Evolutionary conservation across 2,113 vertebrate genomes (phyloP).

Genomic region (Plectropomus leopardus): DNA sequence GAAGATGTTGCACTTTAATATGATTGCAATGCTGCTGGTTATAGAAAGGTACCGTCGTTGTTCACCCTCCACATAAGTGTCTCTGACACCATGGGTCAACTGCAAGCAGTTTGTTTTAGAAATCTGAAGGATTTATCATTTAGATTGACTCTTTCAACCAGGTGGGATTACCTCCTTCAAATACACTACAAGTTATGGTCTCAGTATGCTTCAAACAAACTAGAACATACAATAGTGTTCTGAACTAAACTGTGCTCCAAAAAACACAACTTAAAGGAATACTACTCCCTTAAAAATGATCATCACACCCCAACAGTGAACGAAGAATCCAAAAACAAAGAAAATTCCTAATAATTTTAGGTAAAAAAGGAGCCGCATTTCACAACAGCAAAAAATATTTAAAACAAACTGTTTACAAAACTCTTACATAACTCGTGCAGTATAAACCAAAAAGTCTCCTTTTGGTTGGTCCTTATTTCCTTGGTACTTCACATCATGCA

Average conservation of each 20-base stretch:
- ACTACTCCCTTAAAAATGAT: no score
- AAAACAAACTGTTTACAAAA: no score
- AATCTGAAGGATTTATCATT: not conserved
- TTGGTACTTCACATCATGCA: no score
- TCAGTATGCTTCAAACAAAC: constrained; percentile 30
- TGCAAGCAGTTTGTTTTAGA: not conserved
- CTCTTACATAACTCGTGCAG: no score
- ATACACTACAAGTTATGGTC: not conserved
- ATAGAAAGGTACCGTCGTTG: not conserved
- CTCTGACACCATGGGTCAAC: not conserved
- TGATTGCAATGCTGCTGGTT: not conserved
- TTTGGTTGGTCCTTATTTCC: no score
- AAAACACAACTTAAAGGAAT: not conserved
- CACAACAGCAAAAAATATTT: no score
- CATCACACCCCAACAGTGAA: no score
- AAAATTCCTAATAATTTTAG: no score
- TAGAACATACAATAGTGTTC: not conserved
- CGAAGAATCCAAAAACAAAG: no score
- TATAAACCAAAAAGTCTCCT: no score
- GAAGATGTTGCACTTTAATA: constrained; percentile 53
- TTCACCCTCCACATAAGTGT: not conserved
- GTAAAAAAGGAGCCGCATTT: no score
- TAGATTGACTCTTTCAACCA: not conserved
- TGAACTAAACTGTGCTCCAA: not conserved
- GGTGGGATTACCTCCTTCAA: constrained; percentile 4